These are phyloP conservation scores for Malaclemys terrapin DNA, from an alignment of 2,113 vertebrate genomes.

Conservation along the genomic window DNA sequence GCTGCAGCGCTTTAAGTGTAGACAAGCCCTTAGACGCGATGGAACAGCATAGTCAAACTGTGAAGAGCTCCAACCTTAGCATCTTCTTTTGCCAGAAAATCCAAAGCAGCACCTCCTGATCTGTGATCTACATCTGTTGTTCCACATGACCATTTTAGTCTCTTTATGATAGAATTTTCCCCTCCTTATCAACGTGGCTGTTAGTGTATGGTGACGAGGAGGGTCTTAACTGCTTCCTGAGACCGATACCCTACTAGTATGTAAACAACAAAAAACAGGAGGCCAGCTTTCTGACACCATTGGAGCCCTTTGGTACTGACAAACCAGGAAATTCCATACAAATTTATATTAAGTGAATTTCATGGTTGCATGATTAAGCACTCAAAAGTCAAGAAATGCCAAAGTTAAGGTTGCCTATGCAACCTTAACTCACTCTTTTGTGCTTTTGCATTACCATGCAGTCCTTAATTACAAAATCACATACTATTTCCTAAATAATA, in stretches of 20 bases:
- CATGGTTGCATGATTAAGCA: background rate
- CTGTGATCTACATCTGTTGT: background rate
- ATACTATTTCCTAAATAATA: fast-evolving
- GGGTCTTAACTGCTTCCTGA: background rate
- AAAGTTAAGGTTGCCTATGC: background rate
- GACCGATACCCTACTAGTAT: background rate
- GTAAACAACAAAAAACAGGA: background rate
- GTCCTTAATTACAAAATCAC: background rate
- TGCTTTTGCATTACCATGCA: background rate
- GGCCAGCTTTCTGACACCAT: background rate
- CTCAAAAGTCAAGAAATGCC: background rate
- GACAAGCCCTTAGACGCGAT: background rate
- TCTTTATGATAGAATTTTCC: background rate
- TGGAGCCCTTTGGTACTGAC: background rate
- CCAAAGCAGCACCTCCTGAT: background rate
- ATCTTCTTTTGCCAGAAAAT: background rate
- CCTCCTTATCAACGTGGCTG: background rate
- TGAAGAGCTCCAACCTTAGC: background rate
- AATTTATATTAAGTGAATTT: background rate
- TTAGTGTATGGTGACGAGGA: background rate
- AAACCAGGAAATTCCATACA: background rate
- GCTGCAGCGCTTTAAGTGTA: background rate
- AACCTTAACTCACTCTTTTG: background rate
- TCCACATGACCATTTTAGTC: background rate
- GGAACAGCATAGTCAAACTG: background rate